phyloP scores from a whole-genome alignment of 2,888 invertebrate species.

The Lypha dubia region DNA sequence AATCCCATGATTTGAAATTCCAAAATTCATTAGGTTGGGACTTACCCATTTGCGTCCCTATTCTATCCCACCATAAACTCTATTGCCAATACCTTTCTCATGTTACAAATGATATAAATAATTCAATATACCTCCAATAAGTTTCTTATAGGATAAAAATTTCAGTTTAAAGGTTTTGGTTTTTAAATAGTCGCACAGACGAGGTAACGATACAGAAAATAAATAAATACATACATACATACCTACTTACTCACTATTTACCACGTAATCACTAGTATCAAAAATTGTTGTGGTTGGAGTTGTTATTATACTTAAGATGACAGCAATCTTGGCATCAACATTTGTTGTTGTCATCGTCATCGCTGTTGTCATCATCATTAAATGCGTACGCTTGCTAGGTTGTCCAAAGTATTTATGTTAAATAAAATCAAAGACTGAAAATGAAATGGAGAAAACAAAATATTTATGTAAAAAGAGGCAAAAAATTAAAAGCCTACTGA shows the following conservation, averaged over 20 bases:
- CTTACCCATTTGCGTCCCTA: too few species aligned
- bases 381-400: slow-evolving; percentile 57
- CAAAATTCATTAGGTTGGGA: too few species aligned
- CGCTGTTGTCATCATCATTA: slow-evolving; percentile 39
- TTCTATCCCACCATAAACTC: too few species aligned
- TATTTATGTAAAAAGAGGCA: slow-evolving; percentile 21
- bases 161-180: slow-evolving; percentile 29
- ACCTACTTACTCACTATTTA: slow-evolving; percentile 43
- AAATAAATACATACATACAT: background rate
- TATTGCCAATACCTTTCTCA: too few species aligned
- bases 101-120: slow-evolving; percentile 1
- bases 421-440: slow-evolving; percentile 16
- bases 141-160: background rate
- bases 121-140: background rate
- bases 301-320: slow-evolving; percentile 48
- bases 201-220: slow-evolving; percentile 1
- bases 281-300: slow-evolving; percentile 32
- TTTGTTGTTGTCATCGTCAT: slow-evolving; percentile 22
- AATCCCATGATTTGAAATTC: too few species aligned
- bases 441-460: background rate
- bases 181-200: background rate
- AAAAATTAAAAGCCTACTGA: slow-evolving; percentile 41
- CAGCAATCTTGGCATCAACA: slow-evolving; percentile 55
- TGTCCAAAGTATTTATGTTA: slow-evolving; percentile 57
- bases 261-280: slow-evolving; percentile 60